Conservation (phyloP, 2,113 vertebrate genomes). For the Spilogale gracilis region DNA sequence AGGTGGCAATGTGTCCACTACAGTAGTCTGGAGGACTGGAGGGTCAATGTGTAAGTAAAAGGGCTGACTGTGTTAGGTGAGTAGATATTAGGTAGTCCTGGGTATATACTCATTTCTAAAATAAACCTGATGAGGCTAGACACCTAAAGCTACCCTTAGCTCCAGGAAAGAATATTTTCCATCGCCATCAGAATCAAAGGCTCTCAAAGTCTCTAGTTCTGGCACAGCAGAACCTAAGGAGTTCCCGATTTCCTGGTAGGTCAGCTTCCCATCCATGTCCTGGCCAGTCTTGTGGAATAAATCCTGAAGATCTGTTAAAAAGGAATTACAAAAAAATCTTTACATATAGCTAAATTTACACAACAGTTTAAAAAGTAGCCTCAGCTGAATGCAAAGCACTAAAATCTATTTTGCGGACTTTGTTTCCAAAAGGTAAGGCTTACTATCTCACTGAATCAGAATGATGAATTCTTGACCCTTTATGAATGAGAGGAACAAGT, state of each 20-base stretch:
- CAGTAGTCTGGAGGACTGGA: slow-evolving; percentile 79
- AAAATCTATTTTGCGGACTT: slow-evolving; percentile 31
- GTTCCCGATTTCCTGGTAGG: slow-evolving; percentile 83
- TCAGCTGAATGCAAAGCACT: slow-evolving; percentile 41
- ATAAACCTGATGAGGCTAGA: slow-evolving; percentile 78
- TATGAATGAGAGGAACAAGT: slow-evolving; percentile 13
- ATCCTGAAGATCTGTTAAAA: slow-evolving; percentile 87
- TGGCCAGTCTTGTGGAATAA: slow-evolving; percentile 83
- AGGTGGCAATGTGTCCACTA: slow-evolving; percentile 83
- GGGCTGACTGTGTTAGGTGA: slow-evolving; percentile 66
- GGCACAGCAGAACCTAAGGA: slow-evolving; percentile 80
- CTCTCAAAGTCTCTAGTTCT: slow-evolving; percentile 79
- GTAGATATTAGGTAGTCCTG: slow-evolving; percentile 76
- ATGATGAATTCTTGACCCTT: neutral
- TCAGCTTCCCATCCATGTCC: slow-evolving; percentile 83
- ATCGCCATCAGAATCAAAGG: slow-evolving; percentile 87
- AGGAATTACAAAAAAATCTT: slow-evolving; percentile 68
- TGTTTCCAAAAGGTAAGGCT: slow-evolving; percentile 44
- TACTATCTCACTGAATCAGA: slow-evolving; percentile 19
- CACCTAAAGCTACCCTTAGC: slow-evolving; percentile 86
- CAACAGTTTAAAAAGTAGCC: slow-evolving; percentile 54
- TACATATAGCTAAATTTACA: slow-evolving; percentile 26
- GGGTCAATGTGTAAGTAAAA: slow-evolving; percentile 80
- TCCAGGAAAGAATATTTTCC: slow-evolving; percentile 87
- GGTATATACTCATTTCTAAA: slow-evolving; percentile 69